Base-by-base conservation (phyloP, 2,888 invertebrate species). In the Stictocephala bisonia region DNA sequence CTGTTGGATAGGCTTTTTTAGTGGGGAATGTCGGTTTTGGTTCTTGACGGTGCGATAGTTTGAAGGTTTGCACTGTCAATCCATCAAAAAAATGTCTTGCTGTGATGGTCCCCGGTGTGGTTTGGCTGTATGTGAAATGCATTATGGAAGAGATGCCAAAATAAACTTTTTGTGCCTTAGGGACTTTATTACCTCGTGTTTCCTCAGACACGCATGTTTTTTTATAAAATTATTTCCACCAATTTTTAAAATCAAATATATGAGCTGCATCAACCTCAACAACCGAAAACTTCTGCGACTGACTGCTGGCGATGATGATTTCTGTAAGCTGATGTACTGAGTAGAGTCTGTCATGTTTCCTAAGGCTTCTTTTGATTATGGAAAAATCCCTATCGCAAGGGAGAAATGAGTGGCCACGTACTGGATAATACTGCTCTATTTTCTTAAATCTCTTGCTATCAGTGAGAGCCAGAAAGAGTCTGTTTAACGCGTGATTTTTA, bases 361-460 rank as follows among this genome's bases (percentile, higher is more conserved):
- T 76, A 15, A 77, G 50, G 15, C 20, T 11, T 60, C 67, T 60
- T 75, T 76, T 76, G 18, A 78, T 75, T 11, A 72, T 74, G n/a
- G 71, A 60, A 58, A 78, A 78, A 53, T 76, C 77, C 24, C 77
- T 44, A 48, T 78, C 75, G 40, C 76, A 76, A 11, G 75, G 77
- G 11, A 76, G 58, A 64, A 77, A 79, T 20, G 77, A 78, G 64
- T 77, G 76, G 2, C 77, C 77, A 69, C 77, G 58, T 31, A 76
- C 31, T 41, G 77, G 75, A 40, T 77, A 77, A 53, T 74, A 76
- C 31, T 75, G 76, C n/a, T 67, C 41, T 18, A 77, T 73, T 50
- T 75, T 72, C 2, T 71, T n/a, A 73, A 79, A 79, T 50, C 66
- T 50, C 51, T 67, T 64, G 29, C 60, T 72, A 40, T 77, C 73